phyloP scores from a whole-genome alignment of 1,140 invertebrate genomes.

The Trichonephila inaurata region DNA sequence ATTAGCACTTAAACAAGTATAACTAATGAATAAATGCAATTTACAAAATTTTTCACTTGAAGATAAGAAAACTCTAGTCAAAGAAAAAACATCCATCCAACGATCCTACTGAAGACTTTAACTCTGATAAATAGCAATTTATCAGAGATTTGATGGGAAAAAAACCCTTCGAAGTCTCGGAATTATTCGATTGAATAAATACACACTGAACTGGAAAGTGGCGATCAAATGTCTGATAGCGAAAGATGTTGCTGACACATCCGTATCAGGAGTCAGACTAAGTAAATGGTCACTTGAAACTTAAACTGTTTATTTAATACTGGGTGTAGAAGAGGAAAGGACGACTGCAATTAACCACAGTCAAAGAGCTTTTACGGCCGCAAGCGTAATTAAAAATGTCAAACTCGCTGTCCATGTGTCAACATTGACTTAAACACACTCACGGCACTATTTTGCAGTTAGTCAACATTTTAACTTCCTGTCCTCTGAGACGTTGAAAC shows the following conservation, averaged over 20 bases:
- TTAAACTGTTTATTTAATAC: conserved; percentile 39
- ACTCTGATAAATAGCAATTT: not conserved
- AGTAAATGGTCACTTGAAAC: conserved; percentile 33
- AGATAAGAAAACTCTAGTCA: too few species aligned
- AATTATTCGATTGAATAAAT: not conserved
- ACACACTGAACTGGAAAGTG: not conserved
- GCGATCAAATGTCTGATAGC: not conserved
- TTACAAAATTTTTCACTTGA: too few species aligned
- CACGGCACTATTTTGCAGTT: not conserved
- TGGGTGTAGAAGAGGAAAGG: not conserved
- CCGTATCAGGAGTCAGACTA: not conserved
- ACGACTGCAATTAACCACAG: conserved; percentile 25
- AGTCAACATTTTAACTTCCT: conserved; percentile 46
- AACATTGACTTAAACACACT: conserved; percentile 41
- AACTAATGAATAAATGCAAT: too few species aligned
- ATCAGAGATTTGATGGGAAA: not conserved
- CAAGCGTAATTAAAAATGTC: conserved; percentile 61
- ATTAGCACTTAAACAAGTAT: too few species aligned
- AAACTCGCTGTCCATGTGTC: conserved; percentile 30
- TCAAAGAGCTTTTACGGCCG: conserved; percentile 21
- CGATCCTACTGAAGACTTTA: too few species aligned
- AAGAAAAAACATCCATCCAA: too few species aligned
- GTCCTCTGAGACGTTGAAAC: conserved; percentile 19
- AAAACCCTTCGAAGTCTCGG: not conserved
- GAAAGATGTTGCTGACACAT: conserved; percentile 23